These are phyloP conservation scores for Phocides pigmalion DNA, from an alignment of 1,140 invertebrate genomes.

Conservation along the genomic window DNA sequence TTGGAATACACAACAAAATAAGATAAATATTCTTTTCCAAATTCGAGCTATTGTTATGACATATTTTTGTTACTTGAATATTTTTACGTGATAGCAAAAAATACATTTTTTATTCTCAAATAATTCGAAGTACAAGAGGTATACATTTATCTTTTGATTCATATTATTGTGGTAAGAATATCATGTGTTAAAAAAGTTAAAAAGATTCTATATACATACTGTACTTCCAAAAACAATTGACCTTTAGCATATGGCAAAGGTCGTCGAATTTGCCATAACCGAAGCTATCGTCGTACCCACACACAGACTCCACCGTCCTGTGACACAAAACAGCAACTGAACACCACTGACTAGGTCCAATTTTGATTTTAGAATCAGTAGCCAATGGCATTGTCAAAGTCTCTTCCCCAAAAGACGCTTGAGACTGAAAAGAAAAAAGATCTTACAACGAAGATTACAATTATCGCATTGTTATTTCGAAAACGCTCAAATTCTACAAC, in stretches of 20 bases:
- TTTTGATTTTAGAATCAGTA: slow-evolving; percentile 18
- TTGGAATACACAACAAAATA: too few species aligned
- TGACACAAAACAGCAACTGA: slow-evolving; percentile 52
- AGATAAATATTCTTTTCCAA: too few species aligned
- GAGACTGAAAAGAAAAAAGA: slow-evolving; percentile 52
- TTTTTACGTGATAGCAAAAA: too few species aligned
- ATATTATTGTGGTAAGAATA: too few species aligned
- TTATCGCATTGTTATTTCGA: too few species aligned
- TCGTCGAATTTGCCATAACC: slow-evolving; percentile 66
- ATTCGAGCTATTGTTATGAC: too few species aligned
- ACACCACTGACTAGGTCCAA: slow-evolving; percentile 56
- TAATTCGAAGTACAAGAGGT: too few species aligned
- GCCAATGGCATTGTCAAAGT: background rate
- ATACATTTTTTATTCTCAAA: too few species aligned
- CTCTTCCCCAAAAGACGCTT: slow-evolving; percentile 39
- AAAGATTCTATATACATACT: slow-evolving; percentile 50
- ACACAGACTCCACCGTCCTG: slow-evolving; percentile 47
- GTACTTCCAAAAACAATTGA: slow-evolving; percentile 71
- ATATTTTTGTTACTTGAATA: too few species aligned
- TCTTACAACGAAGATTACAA: background rate
- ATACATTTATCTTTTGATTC: too few species aligned
- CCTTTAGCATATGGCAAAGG: slow-evolving; percentile 63
- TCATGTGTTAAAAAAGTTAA: too few species aligned
- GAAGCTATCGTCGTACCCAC: slow-evolving; percentile 65
- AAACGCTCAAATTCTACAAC: too few species aligned